phyloP scores from a whole-genome alignment of 2,888 invertebrate genomes.

The Germaria angustata region DNA sequence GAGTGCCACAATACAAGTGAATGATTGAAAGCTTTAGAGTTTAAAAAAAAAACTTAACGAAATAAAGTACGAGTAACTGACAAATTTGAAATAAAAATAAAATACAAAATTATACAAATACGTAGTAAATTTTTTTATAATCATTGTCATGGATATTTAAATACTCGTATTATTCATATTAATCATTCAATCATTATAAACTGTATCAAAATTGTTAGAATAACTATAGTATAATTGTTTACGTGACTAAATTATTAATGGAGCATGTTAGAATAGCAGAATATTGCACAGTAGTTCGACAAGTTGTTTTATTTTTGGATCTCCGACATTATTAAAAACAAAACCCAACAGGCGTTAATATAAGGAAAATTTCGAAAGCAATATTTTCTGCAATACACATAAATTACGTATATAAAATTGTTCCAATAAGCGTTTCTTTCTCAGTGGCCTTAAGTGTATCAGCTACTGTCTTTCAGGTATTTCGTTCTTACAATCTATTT shows the following conservation, averaged over 20 bases:
- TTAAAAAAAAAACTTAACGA: not conserved
- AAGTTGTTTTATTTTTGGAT: not conserved
- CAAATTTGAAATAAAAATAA: not conserved
- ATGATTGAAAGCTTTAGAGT: constrained; percentile 55
- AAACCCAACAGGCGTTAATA: no score
- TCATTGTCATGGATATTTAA: not conserved
- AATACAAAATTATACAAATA: constrained; percentile 18
- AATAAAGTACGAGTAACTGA: not conserved
- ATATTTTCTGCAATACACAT: no score
- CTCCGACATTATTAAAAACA: no score
- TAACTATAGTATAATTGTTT: constrained; percentile 43
- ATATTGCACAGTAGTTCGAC: not conserved
- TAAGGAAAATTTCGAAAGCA: no score
- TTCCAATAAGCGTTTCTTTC: no score
- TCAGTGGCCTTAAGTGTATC: no score
- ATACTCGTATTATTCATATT: not conserved
- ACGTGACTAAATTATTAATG: not conserved
- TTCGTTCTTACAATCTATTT: no score
- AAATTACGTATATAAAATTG: no score
- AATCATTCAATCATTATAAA: not conserved
- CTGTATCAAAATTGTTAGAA: constrained; percentile 27
- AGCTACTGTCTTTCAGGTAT: no score
- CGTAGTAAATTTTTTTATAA: not conserved
- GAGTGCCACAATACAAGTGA: constrained; percentile 37
- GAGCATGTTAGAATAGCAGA: not conserved